Percentiles rank a stretch among this genome's conserved stretches.
Evolutionary conservation across 2,113 vertebrate genomes (phyloP).

Genomic region (Indri indri): DNA sequence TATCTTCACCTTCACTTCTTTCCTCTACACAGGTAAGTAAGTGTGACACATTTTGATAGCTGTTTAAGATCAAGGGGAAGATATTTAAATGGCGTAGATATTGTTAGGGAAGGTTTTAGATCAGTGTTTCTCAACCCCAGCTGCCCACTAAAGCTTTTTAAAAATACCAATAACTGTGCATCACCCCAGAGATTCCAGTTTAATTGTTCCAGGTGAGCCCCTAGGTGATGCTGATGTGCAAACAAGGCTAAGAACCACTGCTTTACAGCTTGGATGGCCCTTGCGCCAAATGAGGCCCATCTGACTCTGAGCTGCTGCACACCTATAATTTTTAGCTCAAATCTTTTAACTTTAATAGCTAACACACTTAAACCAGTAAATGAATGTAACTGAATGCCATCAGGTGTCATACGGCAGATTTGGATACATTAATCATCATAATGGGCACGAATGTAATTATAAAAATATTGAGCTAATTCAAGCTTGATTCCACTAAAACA

Average conservation of each 20-base stretch:
- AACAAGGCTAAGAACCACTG: background rate
- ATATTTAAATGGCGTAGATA: background rate
- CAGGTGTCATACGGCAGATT: background rate
- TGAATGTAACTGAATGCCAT: background rate
- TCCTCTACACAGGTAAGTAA: slow-evolving; percentile 90
- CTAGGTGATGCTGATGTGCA: background rate
- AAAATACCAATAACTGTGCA: background rate
- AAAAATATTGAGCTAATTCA: background rate
- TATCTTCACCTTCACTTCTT: slow-evolving; percentile 88
- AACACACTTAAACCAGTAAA: background rate
- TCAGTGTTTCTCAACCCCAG: background rate
- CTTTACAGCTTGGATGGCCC: background rate
- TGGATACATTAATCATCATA: background rate
- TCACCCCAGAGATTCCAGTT: background rate
- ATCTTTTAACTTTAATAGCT: slow-evolving; percentile 1
- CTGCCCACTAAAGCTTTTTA: background rate
- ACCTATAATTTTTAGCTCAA: background rate
- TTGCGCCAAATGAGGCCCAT: background rate
- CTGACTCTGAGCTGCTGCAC: background rate
- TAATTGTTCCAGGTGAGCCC: background rate
- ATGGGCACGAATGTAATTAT: background rate
- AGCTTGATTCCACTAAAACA: slow-evolving; percentile 9
- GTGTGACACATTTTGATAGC: slow-evolving; percentile 73
- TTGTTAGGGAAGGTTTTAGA: background rate
- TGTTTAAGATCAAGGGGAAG: background rate